Evolutionary conservation across 2,797 vertebrate species (phyloP), one percentile per base, ranked within the genome.

Genomic region (Phoebastria nigripes): DNA sequence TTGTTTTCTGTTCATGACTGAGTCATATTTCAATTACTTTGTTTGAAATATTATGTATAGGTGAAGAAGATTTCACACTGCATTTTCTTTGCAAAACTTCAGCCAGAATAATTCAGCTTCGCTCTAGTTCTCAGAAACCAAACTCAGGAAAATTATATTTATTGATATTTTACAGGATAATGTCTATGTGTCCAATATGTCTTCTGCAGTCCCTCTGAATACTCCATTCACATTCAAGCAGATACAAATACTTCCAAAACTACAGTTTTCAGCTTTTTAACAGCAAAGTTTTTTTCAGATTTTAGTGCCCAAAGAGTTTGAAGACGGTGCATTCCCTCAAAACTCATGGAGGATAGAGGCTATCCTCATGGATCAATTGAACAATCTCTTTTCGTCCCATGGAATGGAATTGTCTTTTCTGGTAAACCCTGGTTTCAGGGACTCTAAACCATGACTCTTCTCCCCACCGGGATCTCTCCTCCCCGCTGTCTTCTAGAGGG

Each of bases 401-500:
- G 13, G 13, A 79, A 76, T 55, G 17, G 21, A 72, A 72, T 21
- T 63, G 6, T 49, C 17, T 93, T 72, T 66, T 76, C 51, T 70
- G 39, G 37, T 54, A 81, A 85, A 91, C 4, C 4, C 11, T 46
- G 6, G 11, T 81, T 87, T 94, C 46, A 71, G 22, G 4, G 6
- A 19, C 54, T 71, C 7, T 63, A 37, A 82, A 16, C 10, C 15
- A 33, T 35, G 17, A 6, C 19, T 81, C 5, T 87, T 39, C 8
- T 76, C 6, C 2, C 12, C 0, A 0, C 1, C 46, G 66, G 19
- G 21, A 71, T 63, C 11, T 78, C 8, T 90, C 28, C 9, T 77
- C 16, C 16, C 25, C 6, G 0, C 11, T 73, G 6, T 67, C n/a
- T 90, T 82, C 31, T 58, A 72, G 39, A 89, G 41, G 11, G 6